Conservation (phyloP, 2,888 invertebrate genomes). For the Theretra japonica region DNA sequence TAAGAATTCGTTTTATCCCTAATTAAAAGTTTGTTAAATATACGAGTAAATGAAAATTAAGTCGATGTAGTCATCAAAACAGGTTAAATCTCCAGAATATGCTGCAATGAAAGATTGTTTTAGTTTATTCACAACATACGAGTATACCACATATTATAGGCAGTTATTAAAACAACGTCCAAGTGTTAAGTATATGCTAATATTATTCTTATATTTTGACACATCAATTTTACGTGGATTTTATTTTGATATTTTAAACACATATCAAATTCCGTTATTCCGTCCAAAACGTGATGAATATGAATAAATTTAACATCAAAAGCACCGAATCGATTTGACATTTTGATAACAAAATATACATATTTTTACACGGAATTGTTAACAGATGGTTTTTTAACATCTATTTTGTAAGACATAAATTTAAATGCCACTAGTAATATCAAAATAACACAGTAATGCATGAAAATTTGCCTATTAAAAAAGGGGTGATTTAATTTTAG, state of each 20-base stretch:
- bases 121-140: too few relatives aligned
- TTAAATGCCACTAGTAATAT: neutral
- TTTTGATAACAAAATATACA: neutral
- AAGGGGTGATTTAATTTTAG: slow-evolving; percentile 9
- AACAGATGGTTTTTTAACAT: neutral
- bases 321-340: neutral
- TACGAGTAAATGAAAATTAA: too few relatives aligned
- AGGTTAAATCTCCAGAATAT: too few relatives aligned
- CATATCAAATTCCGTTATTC: neutral
- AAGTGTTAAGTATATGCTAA: neutral
- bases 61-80: too few relatives aligned
- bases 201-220: slow-evolving; percentile 2
- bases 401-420: neutral
- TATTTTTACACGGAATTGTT: neutral
- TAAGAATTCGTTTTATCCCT: too few relatives aligned
- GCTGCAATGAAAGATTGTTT: too few relatives aligned
- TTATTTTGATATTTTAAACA: neutral
- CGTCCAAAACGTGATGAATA: neutral
- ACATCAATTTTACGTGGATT: neutral
- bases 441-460: neutral
- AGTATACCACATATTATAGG: neutral
- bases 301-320: neutral
- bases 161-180: too few relatives aligned
- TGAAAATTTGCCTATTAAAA: neutral
- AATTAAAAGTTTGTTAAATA: too few relatives aligned